Percentiles rank a stretch among this genome's conserved stretches.
These are phyloP conservation scores for Lithophane leautieri DNA, from an alignment of 2,888 invertebrate species.

Conservation along the genomic window DNA sequence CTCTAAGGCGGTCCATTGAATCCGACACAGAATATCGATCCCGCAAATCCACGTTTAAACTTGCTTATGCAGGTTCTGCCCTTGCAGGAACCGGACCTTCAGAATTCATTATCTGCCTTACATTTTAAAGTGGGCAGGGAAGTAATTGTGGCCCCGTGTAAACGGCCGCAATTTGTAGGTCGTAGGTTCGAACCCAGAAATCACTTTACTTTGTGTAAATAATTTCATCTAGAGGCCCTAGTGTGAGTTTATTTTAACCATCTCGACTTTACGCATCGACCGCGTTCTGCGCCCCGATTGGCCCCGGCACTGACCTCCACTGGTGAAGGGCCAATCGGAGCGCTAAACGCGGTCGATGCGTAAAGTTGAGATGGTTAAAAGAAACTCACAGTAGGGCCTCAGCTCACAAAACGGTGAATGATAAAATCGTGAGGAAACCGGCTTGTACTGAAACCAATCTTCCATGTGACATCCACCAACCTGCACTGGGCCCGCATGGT, in stretches of 20 bases:
- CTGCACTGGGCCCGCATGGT: not conserved
- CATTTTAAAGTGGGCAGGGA: not conserved
- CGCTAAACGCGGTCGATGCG: too few species aligned
- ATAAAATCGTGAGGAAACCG: not conserved
- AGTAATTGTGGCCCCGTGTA: not conserved
- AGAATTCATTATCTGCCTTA: not conserved
- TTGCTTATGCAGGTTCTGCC: conserved; percentile 4
- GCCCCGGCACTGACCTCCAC: too few species aligned
- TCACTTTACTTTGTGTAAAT: not conserved
- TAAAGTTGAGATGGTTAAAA: too few species aligned
- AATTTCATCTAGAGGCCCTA: too few species aligned
- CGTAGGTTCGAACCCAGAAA: not conserved
- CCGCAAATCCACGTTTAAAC: conserved; percentile 10
- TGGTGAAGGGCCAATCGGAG: too few species aligned
- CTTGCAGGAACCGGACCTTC: not conserved
- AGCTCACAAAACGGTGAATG: not conserved
- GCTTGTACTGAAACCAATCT: not conserved
- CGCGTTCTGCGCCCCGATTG: too few species aligned
- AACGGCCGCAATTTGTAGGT: not conserved
- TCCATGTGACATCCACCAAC: not conserved
- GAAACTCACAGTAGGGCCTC: too few species aligned
- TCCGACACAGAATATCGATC: conserved; percentile 46
- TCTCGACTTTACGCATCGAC: too few species aligned
- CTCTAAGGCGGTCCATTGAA: conserved; percentile 45
- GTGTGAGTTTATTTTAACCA: too few species aligned